A percentile compares a stretch with the other conserved stretches of the same genome.
phyloP scores from a whole-genome alignment of 35 echinoderm and acorn worm genomes.

The Heliocidaris erythrogramma region DNA sequence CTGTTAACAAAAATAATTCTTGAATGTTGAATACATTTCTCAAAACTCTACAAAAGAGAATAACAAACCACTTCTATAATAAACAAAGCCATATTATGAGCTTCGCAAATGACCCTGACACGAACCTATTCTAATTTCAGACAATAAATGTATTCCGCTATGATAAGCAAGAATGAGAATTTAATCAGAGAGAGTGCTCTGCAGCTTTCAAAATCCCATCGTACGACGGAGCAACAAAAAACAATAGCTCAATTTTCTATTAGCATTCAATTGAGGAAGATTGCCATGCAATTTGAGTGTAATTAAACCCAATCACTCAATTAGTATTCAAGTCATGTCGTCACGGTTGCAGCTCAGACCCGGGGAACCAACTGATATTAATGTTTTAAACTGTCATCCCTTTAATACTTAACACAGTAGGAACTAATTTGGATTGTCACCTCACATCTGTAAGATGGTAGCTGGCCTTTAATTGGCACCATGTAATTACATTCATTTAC shows the following conservation, averaged over 20 bases:
- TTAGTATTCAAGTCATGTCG: neutral
- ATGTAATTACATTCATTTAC: slow-evolving; percentile 5
- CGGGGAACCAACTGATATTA: neutral
- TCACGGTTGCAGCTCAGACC: neutral
- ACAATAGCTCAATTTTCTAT: neutral
- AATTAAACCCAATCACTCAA: slow-evolving; percentile 11
- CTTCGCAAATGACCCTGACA: neutral
- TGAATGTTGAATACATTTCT: neutral
- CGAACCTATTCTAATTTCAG: neutral
- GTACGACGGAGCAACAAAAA: neutral
- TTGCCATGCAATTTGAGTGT: slow-evolving; percentile 10
- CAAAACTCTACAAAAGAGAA: neutral
- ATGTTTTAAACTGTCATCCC: neutral
- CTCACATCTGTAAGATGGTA: neutral
- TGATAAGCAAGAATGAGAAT: slow-evolving; percentile 2
- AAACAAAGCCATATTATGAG: neutral
- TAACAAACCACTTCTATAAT: neutral
- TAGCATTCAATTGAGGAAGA: neutral
- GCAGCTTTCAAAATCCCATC: neutral
- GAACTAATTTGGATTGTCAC: slow-evolving; percentile 4
- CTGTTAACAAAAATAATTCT: neutral
- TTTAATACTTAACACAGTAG: neutral
- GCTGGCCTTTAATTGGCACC: neutral
- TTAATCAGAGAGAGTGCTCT: neutral
- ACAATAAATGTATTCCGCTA: neutral